Conservation (phyloP, 2,113 vertebrate species). For the Corapipo altera region DNA sequence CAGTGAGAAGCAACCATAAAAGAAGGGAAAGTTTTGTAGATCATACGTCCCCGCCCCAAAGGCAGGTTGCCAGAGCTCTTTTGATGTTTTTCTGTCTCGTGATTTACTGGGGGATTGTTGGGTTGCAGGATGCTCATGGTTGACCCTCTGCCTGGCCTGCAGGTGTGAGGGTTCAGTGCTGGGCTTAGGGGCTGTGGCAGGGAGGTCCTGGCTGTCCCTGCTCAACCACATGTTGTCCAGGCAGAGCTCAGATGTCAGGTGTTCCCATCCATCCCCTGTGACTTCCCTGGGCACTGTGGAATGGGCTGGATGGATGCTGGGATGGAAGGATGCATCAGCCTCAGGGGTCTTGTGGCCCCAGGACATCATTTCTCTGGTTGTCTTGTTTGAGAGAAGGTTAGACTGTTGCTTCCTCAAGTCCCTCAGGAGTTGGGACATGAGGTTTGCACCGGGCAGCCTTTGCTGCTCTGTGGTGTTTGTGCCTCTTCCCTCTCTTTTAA, state of each 20-base stretch:
- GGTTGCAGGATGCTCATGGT: neutral
- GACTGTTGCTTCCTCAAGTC: neutral
- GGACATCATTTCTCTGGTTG: neutral
- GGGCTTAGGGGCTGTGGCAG: neutral
- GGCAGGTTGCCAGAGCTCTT: neutral
- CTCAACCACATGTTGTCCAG: neutral
- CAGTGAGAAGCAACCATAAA: neutral
- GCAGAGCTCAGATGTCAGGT: neutral
- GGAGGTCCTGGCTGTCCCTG: neutral
- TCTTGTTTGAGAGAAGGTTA: neutral
- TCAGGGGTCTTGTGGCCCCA: neutral
- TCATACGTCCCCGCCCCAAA: accelerated
- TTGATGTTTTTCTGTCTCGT: neutral
- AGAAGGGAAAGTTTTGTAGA: neutral
- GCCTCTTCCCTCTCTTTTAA: neutral
- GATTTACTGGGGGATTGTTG: neutral
- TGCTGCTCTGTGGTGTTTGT: neutral
- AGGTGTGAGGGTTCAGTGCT: neutral
- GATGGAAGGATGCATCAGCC: neutral
- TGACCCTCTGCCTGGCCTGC: neutral
- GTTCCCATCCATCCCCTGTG: neutral
- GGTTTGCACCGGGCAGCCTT: neutral
- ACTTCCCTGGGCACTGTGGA: neutral
- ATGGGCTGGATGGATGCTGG: neutral
- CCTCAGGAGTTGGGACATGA: accelerated